Base-by-base conservation (phyloP, 2,888 invertebrate genomes). In the Julus scandinavius region DNA sequence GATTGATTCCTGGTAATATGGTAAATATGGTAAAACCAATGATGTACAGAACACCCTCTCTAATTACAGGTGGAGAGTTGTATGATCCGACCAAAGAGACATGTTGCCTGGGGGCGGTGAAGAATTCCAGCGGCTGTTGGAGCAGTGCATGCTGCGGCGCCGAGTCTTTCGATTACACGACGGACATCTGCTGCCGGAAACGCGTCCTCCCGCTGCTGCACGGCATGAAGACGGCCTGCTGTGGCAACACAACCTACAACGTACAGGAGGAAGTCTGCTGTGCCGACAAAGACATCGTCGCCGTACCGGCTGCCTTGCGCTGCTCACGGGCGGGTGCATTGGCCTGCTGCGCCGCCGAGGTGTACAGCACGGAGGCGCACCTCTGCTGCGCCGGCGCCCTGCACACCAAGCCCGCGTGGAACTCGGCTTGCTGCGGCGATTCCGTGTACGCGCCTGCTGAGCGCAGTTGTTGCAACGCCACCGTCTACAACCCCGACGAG, bases 151-250 rank as follows among this genome's bases (percentile, higher is more conserved):
- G 86, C 86, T 86, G 86, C 54, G 86, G 86, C 11, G 20, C 5
- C 11, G 49, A 49, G 4, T 50, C 86, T 3, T 86, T 40, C 41
- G 86, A 86, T 45, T 86, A 49, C 50, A 86, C 86, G 17, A 86
- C 50, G n/a, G 45, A 86, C 20, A 41, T n/a, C 20, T 86, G 86
- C 38, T 86, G 86, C 86, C 17, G 11, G 20, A 49, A 49, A 7
- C 49, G 17, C 50, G 49, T 86, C 3, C 50, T 49, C 4, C 86
- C 86, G 17, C n/a, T 86, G 5, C 6, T 11, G 13, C 41, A 86
- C 50, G 86, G 86, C 54, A 13, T 86, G 50, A 86, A 86, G 41
- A 86, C 86, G 15, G 86, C 38, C 9, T 86, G 86, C 38, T 86
- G 86, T 20, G n/a, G 49, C 50, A 86, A 86, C 54, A n/a, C 6